Evolutionary conservation across 2,797 vertebrate species (phyloP).

Genomic region (Megalops cyprinoides): DNA sequence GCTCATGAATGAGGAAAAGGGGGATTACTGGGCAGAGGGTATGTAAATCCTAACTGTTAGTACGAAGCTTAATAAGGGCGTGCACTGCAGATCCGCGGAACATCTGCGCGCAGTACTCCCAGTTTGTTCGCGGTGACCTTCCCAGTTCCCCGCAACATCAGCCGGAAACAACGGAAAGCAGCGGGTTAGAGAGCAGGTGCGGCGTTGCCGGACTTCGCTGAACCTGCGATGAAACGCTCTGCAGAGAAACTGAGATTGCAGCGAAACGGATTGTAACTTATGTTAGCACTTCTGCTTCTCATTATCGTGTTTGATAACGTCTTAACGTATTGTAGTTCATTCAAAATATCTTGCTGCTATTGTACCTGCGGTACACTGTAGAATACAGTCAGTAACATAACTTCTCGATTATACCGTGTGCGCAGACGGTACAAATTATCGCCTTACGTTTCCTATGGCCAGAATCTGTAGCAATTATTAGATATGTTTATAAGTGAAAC

Average conservation of each 20-base stretch:
- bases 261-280: no score
- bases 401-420: background rate
- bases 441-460: background rate
- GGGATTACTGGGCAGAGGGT: background rate
- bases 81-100: slow-evolving; percentile 36
- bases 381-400: no score
- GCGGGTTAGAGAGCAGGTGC: background rate
- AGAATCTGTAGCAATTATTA: background rate
- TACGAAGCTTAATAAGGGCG: slow-evolving; percentile 19
- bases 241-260: no score
- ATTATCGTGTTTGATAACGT: no score
- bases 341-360: no score
- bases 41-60: background rate
- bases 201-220: background rate
- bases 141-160: background rate
- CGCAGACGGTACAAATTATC: background rate
- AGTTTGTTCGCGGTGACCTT: slow-evolving; percentile 19
- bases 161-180: background rate
- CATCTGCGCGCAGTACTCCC: slow-evolving; percentile 50
- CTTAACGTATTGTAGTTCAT: no score
- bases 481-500: background rate
- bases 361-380: no score
- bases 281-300: no score
- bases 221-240: background rate
- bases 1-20: background rate